Percentiles rank a stretch among this genome's conserved stretches.
phyloP scores from a whole-genome alignment of 2,888 invertebrate species.

The Hirtodrosophila confusa region DNA sequence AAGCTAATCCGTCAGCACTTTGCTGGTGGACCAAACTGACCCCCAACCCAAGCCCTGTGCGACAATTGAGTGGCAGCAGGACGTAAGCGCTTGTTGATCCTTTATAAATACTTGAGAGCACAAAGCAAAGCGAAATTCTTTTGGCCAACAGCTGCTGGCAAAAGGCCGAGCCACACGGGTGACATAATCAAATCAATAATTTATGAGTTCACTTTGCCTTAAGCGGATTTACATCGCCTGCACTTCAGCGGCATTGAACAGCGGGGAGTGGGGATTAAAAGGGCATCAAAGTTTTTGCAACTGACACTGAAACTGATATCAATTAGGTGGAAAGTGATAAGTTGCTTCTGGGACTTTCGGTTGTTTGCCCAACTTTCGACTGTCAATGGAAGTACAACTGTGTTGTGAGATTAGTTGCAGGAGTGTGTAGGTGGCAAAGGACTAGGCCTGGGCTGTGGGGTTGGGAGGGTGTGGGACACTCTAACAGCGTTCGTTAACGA shows the following conservation, averaged over 20 bases:
- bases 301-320: slow-evolving; percentile 71
- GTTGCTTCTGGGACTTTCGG: slow-evolving; percentile 57
- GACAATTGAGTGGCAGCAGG: slow-evolving; percentile 59
- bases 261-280: slow-evolving; percentile 11
- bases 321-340: slow-evolving; percentile 77
- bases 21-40: slow-evolving; percentile 10
- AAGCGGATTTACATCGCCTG: slow-evolving; percentile 75
- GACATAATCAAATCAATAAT: slow-evolving; percentile 80
- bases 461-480: background rate
- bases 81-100: slow-evolving; percentile 79
- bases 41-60: background rate
- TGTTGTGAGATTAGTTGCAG: slow-evolving; percentile 11
- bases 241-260: slow-evolving; percentile 49
- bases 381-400: slow-evolving; percentile 8
- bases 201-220: slow-evolving; percentile 76
- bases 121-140: slow-evolving; percentile 41
- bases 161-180: slow-evolving; percentile 47
- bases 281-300: slow-evolving; percentile 52
- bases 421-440: background rate
- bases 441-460: background rate
- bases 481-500: slow-evolving; percentile 5
- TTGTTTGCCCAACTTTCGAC: slow-evolving; percentile 67
- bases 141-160: slow-evolving; percentile 44
- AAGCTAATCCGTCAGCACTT: slow-evolving; percentile 66
- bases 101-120: slow-evolving; percentile 66